A percentile compares a stretch with the other conserved stretches of the same genome.
phyloP scores from a whole-genome alignment of 2,113 vertebrate genomes.

The Lota lota region DNA sequence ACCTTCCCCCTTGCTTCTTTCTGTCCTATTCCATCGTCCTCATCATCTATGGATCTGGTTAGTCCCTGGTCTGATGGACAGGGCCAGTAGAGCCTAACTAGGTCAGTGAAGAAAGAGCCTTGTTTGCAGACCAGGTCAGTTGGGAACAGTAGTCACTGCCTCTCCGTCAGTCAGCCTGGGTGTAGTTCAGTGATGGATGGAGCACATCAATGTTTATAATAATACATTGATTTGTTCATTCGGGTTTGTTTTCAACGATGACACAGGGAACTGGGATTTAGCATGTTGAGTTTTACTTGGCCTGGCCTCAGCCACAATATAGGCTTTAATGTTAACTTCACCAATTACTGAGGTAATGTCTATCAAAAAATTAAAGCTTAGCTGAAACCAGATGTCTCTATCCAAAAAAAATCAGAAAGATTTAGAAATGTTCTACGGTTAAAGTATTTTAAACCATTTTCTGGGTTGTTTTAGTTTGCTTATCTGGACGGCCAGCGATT shows the following conservation, averaged over 20 bases:
- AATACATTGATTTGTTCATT: too few species aligned
- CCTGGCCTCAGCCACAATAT: too few species aligned
- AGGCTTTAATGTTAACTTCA: too few species aligned
- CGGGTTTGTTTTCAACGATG: slow-evolving; percentile 17
- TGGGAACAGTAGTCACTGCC: background rate
- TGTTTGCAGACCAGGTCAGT: too few species aligned
- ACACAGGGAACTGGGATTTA: background rate
- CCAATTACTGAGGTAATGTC: too few species aligned
- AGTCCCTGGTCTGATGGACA: background rate
- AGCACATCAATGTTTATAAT: too few species aligned
- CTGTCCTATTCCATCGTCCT: background rate
- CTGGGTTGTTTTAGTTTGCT: background rate
- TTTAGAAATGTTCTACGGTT: background rate
- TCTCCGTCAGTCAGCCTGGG: slow-evolving; percentile 23
- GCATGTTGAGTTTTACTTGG: too few species aligned
- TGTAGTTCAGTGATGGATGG: slow-evolving; percentile 30
- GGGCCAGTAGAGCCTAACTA: background rate
- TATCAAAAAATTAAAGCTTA: too few species aligned
- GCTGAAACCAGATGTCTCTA: background rate
- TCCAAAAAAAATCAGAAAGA: background rate
- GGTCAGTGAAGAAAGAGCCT: slow-evolving; percentile 11
- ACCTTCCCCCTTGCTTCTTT: background rate
- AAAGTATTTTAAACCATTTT: slow-evolving; percentile 2
- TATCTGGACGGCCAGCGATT: background rate
- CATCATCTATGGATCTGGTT: background rate